Evolutionary conservation across 2,113 vertebrate species (phyloP).

Genomic region (Catharus fuscescens): DNA sequence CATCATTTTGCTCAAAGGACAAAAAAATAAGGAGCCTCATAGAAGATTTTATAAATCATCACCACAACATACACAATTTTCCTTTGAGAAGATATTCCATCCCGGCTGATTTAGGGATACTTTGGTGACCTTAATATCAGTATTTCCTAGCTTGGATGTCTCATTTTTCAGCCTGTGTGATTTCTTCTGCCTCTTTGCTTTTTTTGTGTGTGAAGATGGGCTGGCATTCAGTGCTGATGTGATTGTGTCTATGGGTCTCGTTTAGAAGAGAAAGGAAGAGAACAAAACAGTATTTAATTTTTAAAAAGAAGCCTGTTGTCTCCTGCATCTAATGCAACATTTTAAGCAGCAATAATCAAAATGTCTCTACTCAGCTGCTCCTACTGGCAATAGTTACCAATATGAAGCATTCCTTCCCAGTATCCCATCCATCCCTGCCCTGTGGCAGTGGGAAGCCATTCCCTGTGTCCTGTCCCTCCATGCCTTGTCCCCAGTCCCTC

Average conservation of each 20-base stretch:
- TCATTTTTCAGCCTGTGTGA: neutral
- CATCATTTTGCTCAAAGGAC: neutral
- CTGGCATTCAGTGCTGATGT: neutral
- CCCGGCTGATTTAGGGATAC: neutral
- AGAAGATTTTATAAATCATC: neutral
- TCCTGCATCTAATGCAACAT: neutral
- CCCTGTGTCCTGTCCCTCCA: neutral
- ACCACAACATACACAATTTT: neutral
- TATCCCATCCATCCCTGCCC: accelerated
- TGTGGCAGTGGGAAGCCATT: neutral
- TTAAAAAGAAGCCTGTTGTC: neutral
- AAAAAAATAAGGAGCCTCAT: neutral
- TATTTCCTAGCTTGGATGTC: neutral
- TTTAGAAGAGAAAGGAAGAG: neutral
- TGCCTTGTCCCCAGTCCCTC: neutral
- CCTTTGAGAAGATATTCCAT: no score
- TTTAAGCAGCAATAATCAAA: neutral
- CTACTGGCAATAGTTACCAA: neutral
- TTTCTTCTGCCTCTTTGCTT: neutral
- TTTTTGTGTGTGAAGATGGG: neutral
- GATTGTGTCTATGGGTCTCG: neutral
- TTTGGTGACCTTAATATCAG: neutral
- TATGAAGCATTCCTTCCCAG: neutral
- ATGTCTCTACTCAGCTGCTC: neutral
- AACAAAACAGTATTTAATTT: neutral